These are phyloP conservation scores for Choloepus didactylus DNA, from an alignment of 2,797 vertebrate species.

Conservation along the genomic window DNA sequence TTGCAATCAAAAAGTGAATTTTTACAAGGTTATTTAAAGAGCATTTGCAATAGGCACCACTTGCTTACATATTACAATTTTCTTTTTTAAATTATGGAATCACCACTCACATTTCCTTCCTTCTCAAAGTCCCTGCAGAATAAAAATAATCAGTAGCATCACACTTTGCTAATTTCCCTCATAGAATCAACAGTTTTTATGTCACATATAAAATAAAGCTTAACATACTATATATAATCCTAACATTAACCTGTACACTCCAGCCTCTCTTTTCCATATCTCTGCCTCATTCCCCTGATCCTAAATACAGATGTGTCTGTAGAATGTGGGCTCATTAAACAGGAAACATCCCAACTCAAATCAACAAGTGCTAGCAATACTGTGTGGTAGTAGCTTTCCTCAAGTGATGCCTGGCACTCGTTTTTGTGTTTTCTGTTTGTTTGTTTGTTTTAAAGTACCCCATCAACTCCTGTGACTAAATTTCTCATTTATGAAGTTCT, in stretches of 20 bases:
- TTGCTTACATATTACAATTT: not conserved
- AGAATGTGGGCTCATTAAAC: not conserved
- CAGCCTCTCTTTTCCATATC: not conserved
- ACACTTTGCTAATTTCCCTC: conserved; percentile 1
- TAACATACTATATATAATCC: not conserved
- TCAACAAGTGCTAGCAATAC: not conserved
- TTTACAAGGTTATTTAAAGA: conserved; percentile 5
- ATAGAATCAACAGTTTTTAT: not conserved
- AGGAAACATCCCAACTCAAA: conserved; percentile 30
- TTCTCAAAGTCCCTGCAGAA: conserved; percentile 4
- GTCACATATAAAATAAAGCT: not conserved
- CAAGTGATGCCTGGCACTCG: not conserved
- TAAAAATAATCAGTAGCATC: conserved; percentile 35
- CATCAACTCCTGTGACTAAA: not conserved
- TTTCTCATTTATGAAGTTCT: conserved; percentile 19
- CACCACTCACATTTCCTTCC: conserved; percentile 15
- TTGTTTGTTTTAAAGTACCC: not conserved
- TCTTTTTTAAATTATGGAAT: conserved; percentile 39
- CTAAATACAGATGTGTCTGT: not conserved
- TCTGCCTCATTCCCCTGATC: not conserved
- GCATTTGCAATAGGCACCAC: not conserved
- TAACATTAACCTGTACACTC: not conserved
- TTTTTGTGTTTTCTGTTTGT: not conserved
- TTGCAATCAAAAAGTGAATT: not conserved
- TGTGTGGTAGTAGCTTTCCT: conserved; percentile 6